Conservation (phyloP, 2,113 vertebrate genomes). For the Brachionichthys hirsutus region DNA sequence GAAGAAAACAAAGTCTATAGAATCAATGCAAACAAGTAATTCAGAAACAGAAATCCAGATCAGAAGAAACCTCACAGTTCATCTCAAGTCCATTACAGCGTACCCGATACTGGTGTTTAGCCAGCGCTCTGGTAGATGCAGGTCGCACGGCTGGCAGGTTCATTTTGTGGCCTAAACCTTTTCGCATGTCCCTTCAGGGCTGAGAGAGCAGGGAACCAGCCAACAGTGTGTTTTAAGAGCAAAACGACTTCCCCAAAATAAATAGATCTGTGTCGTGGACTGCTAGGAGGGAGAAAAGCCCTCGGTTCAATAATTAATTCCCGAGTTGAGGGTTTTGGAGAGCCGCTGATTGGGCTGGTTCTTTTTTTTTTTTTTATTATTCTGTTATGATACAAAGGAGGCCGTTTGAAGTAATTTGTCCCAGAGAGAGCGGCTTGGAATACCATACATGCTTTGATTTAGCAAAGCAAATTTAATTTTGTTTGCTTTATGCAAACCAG, state of each 20-base stretch:
- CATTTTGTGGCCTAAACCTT: constrained; percentile 55
- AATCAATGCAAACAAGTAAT: constrained; percentile 20
- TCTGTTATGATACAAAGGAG: constrained; percentile 99
- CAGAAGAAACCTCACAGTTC: constrained; percentile 52
- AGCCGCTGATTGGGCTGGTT: constrained; percentile 97
- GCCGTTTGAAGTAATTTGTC: constrained; percentile 99
- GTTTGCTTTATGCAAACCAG: constrained; percentile 99
- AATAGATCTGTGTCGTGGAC: constrained; percentile 84
- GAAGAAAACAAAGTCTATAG: not conserved
- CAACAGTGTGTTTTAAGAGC: constrained; percentile 71
- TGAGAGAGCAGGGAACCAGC: constrained; percentile 48
- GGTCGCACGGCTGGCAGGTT: constrained; percentile 50
- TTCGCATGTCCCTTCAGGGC: constrained; percentile 54
- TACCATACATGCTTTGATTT: constrained; percentile 99
- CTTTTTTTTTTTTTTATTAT: constrained; percentile 79
- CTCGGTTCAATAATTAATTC: constrained; percentile 98
- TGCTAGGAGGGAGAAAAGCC: constrained; percentile 84
- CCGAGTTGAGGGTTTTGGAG: constrained; percentile 95
- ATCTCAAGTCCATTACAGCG: constrained; percentile 61
- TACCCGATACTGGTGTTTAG: constrained; percentile 46
- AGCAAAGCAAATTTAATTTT: constrained; percentile 99
- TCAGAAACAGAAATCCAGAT: constrained; percentile 12
- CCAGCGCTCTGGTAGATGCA: constrained; percentile 40
- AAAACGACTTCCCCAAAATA: constrained; percentile 77
- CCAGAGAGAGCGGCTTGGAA: constrained; percentile 96